Conservation (phyloP, 2,888 invertebrate species). For the Teleiodes luculella region DNA sequence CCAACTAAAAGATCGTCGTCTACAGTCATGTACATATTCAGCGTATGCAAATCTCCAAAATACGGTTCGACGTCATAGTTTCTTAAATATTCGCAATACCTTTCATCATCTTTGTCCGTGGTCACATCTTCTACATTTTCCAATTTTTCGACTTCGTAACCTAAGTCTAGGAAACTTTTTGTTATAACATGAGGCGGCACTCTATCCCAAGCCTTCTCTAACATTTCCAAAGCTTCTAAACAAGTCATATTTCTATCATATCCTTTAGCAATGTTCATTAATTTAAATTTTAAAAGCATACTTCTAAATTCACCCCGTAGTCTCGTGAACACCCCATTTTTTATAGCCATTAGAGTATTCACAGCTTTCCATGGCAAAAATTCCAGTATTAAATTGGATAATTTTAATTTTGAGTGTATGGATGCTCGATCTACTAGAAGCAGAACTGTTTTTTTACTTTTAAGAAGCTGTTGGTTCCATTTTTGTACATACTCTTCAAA, state of each 20-base stretch:
- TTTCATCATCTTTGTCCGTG: background rate
- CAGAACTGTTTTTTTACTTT: slow-evolving; percentile 32
- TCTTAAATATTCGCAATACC: slow-evolving; percentile 26
- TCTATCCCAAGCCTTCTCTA: slow-evolving; percentile 43
- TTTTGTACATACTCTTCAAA: slow-evolving; percentile 45
- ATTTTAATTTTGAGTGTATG: slow-evolving; percentile 43
- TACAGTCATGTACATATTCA: slow-evolving; percentile 45
- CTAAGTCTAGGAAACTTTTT: slow-evolving; percentile 36
- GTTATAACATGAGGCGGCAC: slow-evolving; percentile 33
- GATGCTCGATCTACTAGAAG: slow-evolving; percentile 43
- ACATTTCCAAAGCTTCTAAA: slow-evolving; percentile 41
- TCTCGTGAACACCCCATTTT: slow-evolving; percentile 38
- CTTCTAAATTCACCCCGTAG: slow-evolving; percentile 41
- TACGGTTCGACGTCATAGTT: slow-evolving; percentile 43
- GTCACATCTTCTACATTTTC: slow-evolving; percentile 11
- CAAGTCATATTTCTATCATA: slow-evolving; percentile 42
- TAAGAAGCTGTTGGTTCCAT: slow-evolving; percentile 40
- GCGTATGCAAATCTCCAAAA: slow-evolving; percentile 30
- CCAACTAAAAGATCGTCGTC: slow-evolving; percentile 47
- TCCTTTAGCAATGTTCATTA: slow-evolving; percentile 36
- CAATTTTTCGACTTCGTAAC: slow-evolving; percentile 36
- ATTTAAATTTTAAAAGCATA: slow-evolving; percentile 39
- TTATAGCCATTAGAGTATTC: slow-evolving; percentile 41
- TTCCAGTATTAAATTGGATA: slow-evolving; percentile 42
- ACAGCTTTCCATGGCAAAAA: slow-evolving; percentile 49